A percentile compares a stretch with the other conserved stretches of the same genome.
phyloP scores from a whole-genome alignment of 1,140 invertebrate species.

The Apocrypta bakeri region DNA sequence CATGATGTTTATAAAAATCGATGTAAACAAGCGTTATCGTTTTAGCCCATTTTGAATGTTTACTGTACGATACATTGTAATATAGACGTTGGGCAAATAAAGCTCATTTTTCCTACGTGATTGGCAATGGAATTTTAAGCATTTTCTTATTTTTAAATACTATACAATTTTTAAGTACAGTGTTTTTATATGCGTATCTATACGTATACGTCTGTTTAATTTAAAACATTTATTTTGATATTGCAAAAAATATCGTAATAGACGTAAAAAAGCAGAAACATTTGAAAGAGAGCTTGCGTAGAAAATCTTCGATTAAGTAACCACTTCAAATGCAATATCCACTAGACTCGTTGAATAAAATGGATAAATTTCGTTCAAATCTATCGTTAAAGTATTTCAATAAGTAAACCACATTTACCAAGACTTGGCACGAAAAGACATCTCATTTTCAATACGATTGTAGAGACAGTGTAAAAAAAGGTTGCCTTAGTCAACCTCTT shows the following conservation, averaged over 20 bases:
- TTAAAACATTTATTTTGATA: neutral
- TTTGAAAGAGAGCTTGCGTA: neutral
- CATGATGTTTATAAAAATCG: slow-evolving; percentile 66
- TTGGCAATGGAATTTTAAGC: neutral
- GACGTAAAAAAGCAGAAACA: neutral
- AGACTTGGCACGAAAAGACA: neutral
- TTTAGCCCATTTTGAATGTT: slow-evolving; percentile 71
- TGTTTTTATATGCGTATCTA: neutral
- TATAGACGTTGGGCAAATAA: slow-evolving; percentile 72
- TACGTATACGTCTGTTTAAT: too few species aligned
- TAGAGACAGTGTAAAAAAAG: neutral
- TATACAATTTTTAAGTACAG: neutral
- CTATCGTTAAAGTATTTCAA: neutral
- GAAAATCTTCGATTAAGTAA: neutral
- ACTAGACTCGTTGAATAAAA: neutral
- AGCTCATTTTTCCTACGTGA: slow-evolving; percentile 67
- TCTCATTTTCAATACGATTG: neutral
- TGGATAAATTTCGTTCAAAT: neutral
- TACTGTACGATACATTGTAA: slow-evolving; percentile 72
- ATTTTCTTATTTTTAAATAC: neutral
- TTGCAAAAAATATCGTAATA: neutral
- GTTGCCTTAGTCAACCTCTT: slow-evolving; percentile 80
- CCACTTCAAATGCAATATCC: neutral
- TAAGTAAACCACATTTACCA: slow-evolving; percentile 7
- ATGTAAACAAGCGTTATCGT: slow-evolving; percentile 67